phyloP scores from a whole-genome alignment of 2,113 vertebrate genomes.

The Taxidea taxus region DNA sequence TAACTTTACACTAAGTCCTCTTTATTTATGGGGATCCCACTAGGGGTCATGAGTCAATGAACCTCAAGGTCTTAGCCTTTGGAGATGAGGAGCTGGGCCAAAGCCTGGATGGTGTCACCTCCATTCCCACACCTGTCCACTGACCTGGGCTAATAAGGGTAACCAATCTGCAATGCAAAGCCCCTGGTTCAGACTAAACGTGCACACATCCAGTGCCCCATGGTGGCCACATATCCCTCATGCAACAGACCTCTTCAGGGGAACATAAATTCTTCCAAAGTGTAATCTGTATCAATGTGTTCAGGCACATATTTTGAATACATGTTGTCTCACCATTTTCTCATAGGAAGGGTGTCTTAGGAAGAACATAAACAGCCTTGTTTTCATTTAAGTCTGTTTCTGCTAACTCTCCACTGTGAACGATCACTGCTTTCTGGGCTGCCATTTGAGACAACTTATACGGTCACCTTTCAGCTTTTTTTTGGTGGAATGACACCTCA shows the following conservation, averaged over 20 bases:
- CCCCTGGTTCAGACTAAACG: neutral
- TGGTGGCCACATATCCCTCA: too few relatives aligned
- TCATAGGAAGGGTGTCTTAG: neutral
- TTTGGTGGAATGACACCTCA: neutral
- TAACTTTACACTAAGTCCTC: neutral
- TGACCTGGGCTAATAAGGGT: neutral
- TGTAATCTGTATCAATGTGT: neutral
- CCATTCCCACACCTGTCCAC: too few relatives aligned
- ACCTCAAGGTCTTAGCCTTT: neutral
- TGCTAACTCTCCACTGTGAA: neutral
- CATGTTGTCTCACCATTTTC: neutral
- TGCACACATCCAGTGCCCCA: too few relatives aligned
- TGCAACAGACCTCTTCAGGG: neutral
- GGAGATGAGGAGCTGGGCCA: too few relatives aligned
- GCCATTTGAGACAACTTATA: neutral
- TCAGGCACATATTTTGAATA: fast-evolving
- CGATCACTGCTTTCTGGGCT: neutral
- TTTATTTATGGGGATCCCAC: neutral
- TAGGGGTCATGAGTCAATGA: neutral
- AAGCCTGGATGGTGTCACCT: neutral
- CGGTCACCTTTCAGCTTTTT: neutral
- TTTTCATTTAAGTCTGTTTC: neutral
- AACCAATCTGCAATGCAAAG: neutral
- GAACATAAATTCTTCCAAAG: neutral
- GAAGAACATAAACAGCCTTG: fast-evolving